Evolutionary conservation across 2,113 vertebrate species (phyloP).

Genomic region (Riparia riparia): DNA sequence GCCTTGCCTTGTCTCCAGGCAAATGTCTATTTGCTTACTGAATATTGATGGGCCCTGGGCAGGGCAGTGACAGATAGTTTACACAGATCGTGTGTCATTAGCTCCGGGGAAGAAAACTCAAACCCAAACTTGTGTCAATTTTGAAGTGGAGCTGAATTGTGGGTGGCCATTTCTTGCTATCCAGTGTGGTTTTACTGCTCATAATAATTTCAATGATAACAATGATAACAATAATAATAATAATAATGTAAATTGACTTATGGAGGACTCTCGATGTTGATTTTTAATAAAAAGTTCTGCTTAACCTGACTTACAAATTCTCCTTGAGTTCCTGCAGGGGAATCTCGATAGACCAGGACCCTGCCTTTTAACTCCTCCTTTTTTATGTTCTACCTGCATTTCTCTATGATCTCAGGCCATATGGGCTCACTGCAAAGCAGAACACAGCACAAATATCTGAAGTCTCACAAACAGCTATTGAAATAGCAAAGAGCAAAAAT

Average conservation of each 20-base stretch:
- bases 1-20: not conserved
- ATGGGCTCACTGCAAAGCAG: not conserved
- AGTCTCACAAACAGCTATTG: not conserved
- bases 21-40: not conserved
- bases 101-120: not conserved
- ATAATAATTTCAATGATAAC: not conserved
- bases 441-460: not conserved
- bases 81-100: not conserved
- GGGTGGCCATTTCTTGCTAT: not conserved
- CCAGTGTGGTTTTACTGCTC: not conserved
- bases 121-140: not conserved
- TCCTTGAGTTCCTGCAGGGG: not conserved
- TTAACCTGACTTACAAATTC: not conserved
- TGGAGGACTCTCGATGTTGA: not conserved
- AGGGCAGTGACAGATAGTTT: not conserved
- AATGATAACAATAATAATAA: not conserved
- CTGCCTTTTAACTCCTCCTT: not conserved
- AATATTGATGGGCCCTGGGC: not conserved
- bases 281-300: not conserved
- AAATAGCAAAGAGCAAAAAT: not conserved
- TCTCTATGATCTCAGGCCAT: not conserved
- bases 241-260: not conserved
- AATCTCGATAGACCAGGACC: not conserved
- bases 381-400: not conserved
- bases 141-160: not conserved